Evolutionary conservation across 2,888 invertebrate species (phyloP), one percentile per base, ranked within the genome.

Genomic region (Drosophila pseudotalamancana): DNA sequence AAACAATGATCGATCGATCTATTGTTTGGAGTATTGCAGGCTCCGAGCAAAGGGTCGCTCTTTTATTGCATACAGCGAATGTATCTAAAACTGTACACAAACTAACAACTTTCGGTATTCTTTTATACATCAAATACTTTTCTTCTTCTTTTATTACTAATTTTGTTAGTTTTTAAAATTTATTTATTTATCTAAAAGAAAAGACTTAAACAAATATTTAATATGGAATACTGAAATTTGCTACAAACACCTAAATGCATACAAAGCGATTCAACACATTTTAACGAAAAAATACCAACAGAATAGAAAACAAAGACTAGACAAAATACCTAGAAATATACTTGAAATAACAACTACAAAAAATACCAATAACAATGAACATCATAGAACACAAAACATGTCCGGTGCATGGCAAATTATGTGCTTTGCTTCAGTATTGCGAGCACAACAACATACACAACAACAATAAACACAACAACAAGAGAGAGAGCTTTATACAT

Each of bases 1-100:
- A 89, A 84, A 66, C 76, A 77, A 78, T 89, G 88, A 88, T 89
- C 90, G 88, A 89, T 88, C 90, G 90, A 88, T 83, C 86, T 82
- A 88, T 90, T 90, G 89, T 43, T 29, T 35, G n/a, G 32, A 25
- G 42, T 37, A 21, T 4, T 5, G 69, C 12, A 39, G 53, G n/a
- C 12, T 42, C 21, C 21, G 48, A 27, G 72, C 86, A 88, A 88
- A 70, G 79, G 68, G 74, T 88, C 84, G 88, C 82, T 88, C 77
- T 27, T 86, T 82, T 77, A 87, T 86, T 74, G 77, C 55, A 74
- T 78, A 83, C 88, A 88, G 88, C 88, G 61, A 64, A 73, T 63
- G 54, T 72, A 62, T 51, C 49, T 67, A 55, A n/a, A 51, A 45
- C 46, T 55, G 54, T 57, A 68, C 45, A 71, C 77, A 75, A 55